Evolutionary conservation across 2,888 invertebrate genomes (phyloP).

Genomic region (Perizoma affinitatum): DNA sequence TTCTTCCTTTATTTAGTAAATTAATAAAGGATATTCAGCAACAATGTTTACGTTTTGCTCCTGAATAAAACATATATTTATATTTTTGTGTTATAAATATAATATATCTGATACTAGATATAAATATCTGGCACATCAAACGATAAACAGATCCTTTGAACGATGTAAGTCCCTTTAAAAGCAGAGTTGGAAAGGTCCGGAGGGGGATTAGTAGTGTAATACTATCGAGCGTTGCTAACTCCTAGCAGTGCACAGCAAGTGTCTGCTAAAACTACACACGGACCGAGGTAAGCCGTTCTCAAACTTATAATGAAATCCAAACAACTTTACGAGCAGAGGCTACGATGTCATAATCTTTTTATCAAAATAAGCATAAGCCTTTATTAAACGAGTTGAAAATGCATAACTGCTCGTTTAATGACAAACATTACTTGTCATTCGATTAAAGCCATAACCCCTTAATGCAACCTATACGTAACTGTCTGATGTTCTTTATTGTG

Average conservation of each 20-base stretch:
- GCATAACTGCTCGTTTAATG: conserved; percentile 4
- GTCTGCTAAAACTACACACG: conserved; percentile 33
- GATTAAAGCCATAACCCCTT: conserved; percentile 8
- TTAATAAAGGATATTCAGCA: too few species aligned
- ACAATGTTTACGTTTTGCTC: too few species aligned
- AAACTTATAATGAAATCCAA: conserved; percentile 53
- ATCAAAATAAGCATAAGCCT: background rate
- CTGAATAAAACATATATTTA: too few species aligned
- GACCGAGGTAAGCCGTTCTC: conserved; percentile 45
- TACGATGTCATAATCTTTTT: conserved; percentile 34
- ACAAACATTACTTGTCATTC: conserved; percentile 7
- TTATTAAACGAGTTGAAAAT: conserved; percentile 1
- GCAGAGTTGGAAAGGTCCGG: conserved; percentile 30
- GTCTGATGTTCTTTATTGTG: conserved; percentile 4
- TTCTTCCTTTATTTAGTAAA: too few species aligned
- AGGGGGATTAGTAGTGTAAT: conserved; percentile 32
- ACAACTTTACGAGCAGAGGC: conserved; percentile 40
- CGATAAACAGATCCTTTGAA: conserved; percentile 28
- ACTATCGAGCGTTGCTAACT: conserved; percentile 26
- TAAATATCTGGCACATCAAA: conserved; percentile 12
- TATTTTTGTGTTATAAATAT: too few species aligned
- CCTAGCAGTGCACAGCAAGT: conserved; percentile 22
- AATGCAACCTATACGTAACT: conserved; percentile 10
- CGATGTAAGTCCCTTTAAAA: conserved; percentile 29
- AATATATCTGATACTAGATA: background rate